Evolutionary conservation across 2,113 vertebrate species (phyloP).

Genomic region (Cephalopterus ornatus): DNA sequence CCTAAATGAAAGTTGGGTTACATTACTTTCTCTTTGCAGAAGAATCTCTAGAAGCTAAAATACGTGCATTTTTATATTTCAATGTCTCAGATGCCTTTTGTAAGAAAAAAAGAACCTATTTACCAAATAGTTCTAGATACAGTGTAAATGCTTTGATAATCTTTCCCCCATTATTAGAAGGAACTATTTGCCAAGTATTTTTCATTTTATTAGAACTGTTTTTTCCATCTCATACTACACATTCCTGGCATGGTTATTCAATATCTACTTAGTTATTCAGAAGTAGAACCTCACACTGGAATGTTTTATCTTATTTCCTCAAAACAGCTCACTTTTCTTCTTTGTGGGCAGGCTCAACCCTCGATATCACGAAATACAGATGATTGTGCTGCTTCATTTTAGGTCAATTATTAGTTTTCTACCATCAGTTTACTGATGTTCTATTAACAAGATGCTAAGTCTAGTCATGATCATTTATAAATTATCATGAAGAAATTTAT

Average conservation of each 20-base stretch:
- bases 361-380: neutral
- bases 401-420: neutral
- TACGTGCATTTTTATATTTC: neutral
- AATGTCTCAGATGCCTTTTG: neutral
- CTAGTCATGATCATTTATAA: neutral
- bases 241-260: neutral
- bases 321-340: neutral
- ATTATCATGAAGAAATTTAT: neutral
- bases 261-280: neutral
- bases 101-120: neutral
- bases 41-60: neutral
- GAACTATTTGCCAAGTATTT: neutral
- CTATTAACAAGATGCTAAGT: neutral
- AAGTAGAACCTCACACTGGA: neutral
- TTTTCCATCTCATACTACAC: neutral
- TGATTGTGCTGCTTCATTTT: neutral
- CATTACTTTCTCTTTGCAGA: neutral
- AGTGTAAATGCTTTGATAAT: neutral
- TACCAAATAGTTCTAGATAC: neutral
- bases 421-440: neutral
- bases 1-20: neutral
- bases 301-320: neutral
- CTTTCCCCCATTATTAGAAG: neutral
- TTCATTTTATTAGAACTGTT: neutral
- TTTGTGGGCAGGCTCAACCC: neutral